These are phyloP conservation scores for Penaeus indicus DNA, from an alignment of 1,140 invertebrate species.

Conservation along the genomic window DNA sequence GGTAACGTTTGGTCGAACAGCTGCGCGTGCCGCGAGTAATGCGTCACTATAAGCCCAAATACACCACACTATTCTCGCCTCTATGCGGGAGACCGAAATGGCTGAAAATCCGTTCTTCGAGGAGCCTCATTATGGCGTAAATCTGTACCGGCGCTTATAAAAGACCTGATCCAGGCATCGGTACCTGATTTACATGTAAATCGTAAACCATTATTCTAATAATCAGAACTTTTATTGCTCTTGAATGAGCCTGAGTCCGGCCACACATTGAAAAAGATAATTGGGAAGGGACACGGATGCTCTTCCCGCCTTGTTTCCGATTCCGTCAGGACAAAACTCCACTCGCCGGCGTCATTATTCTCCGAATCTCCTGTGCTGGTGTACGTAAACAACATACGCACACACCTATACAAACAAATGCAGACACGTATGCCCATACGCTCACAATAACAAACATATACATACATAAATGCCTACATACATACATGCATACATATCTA, in stretches of 20 bases:
- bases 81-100: background rate
- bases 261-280: too few relatives aligned
- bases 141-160: constrained; percentile 36
- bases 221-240: constrained; percentile 50
- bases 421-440: background rate
- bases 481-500: too few relatives aligned
- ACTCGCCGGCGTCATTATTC: too few relatives aligned
- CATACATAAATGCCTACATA: background rate
- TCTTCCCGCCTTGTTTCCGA: background rate
- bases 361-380: too few relatives aligned
- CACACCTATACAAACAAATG: background rate
- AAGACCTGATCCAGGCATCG: constrained; percentile 35
- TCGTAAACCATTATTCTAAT: constrained; percentile 27
- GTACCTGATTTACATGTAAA: constrained; percentile 46
- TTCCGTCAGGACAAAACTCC: too few relatives aligned
- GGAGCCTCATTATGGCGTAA: background rate
- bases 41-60: constrained; percentile 22
- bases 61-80: background rate
- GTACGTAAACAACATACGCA: background rate
- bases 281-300: background rate
- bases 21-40: constrained; percentile 40
- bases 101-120: constrained; percentile 8
- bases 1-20: constrained; percentile 7
- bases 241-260: background rate
- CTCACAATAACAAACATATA: background rate